Percentiles rank a stretch among this genome's conserved stretches.
Conservation (phyloP, 2,797 vertebrate species). For the Pygocentrus nattereri region DNA sequence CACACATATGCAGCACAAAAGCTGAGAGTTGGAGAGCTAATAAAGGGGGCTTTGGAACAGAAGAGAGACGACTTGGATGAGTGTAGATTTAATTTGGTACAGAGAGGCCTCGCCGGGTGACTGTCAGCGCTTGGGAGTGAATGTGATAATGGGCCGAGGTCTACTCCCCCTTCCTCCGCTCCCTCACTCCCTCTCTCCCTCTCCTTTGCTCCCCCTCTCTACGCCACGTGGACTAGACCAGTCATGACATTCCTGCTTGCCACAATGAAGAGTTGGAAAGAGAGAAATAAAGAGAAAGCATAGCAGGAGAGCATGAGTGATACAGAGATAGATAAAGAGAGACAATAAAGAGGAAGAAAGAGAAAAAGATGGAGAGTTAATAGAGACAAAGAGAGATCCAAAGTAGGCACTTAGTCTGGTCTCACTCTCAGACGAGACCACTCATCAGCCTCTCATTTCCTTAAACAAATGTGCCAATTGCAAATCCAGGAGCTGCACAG, state of each 20-base stretch:
- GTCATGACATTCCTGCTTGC: slow-evolving; percentile 59
- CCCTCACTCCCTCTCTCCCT: not conserved
- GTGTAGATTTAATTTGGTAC: slow-evolving; percentile 75
- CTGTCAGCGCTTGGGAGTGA: slow-evolving; percentile 73
- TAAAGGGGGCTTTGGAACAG: slow-evolving; percentile 67
- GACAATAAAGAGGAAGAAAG: slow-evolving; percentile 13
- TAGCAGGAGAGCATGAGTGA: slow-evolving; percentile 42
- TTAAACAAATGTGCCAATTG: slow-evolving; percentile 50
- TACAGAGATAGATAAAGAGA: slow-evolving; percentile 56
- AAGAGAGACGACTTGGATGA: slow-evolving; percentile 72
- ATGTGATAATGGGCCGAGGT: slow-evolving; percentile 73
- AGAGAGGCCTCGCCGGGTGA: slow-evolving; percentile 70
- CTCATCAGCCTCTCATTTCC: slow-evolving; percentile 46
- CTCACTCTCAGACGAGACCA: slow-evolving; percentile 23
- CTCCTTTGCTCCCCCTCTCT: slow-evolving; percentile 56
- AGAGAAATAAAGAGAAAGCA: slow-evolving; percentile 55
- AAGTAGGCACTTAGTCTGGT: not conserved
- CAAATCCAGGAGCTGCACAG: slow-evolving; percentile 26
- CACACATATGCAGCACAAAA: not conserved
- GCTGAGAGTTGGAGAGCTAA: slow-evolving; percentile 47
- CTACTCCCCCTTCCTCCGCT: slow-evolving; percentile 48
- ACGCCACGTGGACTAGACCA: slow-evolving; percentile 63
- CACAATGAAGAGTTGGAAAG: slow-evolving; percentile 38
- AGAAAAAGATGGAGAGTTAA: slow-evolving; percentile 43
- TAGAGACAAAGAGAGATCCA: slow-evolving; percentile 8